A percentile compares a stretch with the other conserved stretches of the same genome.
These are phyloP conservation scores for Orthosia incerta DNA, from an alignment of 2,888 invertebrate species.

Conservation along the genomic window DNA sequence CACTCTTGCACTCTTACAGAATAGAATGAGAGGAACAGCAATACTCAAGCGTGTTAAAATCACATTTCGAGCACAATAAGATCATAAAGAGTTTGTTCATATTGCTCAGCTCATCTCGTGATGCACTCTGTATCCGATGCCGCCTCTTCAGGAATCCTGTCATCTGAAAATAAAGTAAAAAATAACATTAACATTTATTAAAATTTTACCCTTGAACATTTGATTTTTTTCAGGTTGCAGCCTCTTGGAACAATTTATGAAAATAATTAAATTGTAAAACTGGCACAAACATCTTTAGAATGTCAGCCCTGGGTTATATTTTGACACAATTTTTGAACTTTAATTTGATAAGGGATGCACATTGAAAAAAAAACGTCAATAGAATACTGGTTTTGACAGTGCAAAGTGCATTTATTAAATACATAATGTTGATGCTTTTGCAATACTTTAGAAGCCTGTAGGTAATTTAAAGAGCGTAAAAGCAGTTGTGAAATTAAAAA, in stretches of 20 bases:
- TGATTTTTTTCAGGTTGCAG: background rate
- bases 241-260: background rate
- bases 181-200: background rate
- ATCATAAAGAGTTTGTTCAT: constrained; percentile 72
- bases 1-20: constrained; percentile 73
- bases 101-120: constrained; percentile 83
- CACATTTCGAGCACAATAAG: constrained; percentile 81
- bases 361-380: background rate
- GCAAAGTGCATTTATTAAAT: background rate
- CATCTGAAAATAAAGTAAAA: constrained; percentile 83
- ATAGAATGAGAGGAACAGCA: constrained; percentile 73
- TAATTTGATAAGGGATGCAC: background rate
- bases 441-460: background rate
- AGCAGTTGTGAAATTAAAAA: constrained; percentile 8
- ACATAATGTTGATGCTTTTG: background rate
- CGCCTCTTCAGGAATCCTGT: constrained; percentile 87
- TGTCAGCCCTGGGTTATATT: background rate
- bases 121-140: constrained; percentile 85
- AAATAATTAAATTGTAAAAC: background rate
- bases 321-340: background rate
- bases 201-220: background rate
- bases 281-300: background rate
- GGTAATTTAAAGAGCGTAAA: background rate
- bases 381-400: background rate
- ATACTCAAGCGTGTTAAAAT: constrained; percentile 77